These are phyloP conservation scores for Prosopocoilus inquinatus DNA, from an alignment of 2,888 invertebrate genomes.

Conservation along the genomic window DNA sequence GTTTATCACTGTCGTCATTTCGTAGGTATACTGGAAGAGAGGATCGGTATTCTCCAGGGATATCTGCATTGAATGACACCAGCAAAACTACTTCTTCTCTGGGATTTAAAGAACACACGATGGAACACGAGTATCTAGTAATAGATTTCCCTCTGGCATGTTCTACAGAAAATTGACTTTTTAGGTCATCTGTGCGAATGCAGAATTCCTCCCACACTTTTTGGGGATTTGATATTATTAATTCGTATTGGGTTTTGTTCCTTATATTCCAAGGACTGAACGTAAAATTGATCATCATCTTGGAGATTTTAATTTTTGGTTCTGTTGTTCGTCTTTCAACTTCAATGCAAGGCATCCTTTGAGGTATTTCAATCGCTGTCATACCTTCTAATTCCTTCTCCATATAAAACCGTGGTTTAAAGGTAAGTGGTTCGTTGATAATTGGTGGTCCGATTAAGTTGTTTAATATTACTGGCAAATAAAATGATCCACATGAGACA, in stretches of 20 bases:
- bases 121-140: not conserved
- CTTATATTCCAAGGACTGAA: not conserved
- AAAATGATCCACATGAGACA: not conserved
- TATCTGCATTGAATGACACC: not conserved
- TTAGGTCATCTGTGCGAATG: slow-evolving; percentile 9
- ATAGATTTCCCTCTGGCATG: not conserved
- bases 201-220: slow-evolving; percentile 6
- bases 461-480: slow-evolving; percentile 10
- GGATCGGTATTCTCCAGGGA: not conserved
- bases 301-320: slow-evolving; percentile 6
- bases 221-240: slow-evolving; percentile 1
- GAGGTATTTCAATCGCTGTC: not conserved
- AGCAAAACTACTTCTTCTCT: slow-evolving; percentile 3
- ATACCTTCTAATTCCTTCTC: not conserved
- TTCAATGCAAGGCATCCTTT: not conserved
- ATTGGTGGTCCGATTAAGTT: slow-evolving; percentile 5
- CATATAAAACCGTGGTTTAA: not conserved
- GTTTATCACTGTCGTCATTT: not conserved
- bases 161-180: not conserved
- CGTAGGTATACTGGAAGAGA: not conserved
- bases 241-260: not conserved
- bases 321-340: slow-evolving; percentile 2
- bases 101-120: not conserved
- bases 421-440: slow-evolving; percentile 1
- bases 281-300: not conserved